Evolutionary conservation across 2,888 invertebrate genomes (phyloP).

Genomic region (Hydroisotoma schaefferi): DNA sequence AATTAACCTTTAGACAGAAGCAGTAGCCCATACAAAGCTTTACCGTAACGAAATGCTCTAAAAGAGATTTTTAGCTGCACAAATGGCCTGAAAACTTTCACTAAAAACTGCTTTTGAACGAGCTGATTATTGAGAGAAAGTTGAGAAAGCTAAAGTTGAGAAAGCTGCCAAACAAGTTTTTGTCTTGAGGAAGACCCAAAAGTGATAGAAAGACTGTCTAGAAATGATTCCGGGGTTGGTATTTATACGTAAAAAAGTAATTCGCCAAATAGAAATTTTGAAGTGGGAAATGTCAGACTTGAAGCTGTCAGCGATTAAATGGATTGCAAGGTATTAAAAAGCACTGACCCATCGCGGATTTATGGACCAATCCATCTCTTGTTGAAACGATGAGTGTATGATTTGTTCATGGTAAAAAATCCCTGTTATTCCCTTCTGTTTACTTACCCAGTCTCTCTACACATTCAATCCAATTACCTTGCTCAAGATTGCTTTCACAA

Average conservation of each 20-base stretch:
- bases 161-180: too few relatives aligned
- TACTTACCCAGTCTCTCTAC: neutral
- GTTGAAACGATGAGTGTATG: neutral
- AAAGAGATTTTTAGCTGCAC: too few relatives aligned
- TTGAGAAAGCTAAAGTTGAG: too few relatives aligned
- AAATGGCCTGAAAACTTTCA: too few relatives aligned
- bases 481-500: too few relatives aligned
- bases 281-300: slow-evolving; percentile 33
- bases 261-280: slow-evolving; percentile 27
- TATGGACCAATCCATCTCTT: slow-evolving; percentile 24
- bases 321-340: slow-evolving; percentile 42
- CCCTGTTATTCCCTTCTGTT: neutral
- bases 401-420: neutral
- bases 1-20: too few relatives aligned
- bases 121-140: too few relatives aligned
- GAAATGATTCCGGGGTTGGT: neutral
- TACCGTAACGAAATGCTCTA: too few relatives aligned
- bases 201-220: too few relatives aligned
- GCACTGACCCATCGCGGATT: slow-evolving; percentile 42
- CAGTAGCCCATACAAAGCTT: too few relatives aligned
- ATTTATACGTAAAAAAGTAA: slow-evolving; percentile 21
- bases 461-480: neutral
- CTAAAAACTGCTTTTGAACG: too few relatives aligned
- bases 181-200: too few relatives aligned
- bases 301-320: slow-evolving; percentile 27